phyloP scores from a whole-genome alignment of 1,140 invertebrate species.

The Achroia grisella region DNA sequence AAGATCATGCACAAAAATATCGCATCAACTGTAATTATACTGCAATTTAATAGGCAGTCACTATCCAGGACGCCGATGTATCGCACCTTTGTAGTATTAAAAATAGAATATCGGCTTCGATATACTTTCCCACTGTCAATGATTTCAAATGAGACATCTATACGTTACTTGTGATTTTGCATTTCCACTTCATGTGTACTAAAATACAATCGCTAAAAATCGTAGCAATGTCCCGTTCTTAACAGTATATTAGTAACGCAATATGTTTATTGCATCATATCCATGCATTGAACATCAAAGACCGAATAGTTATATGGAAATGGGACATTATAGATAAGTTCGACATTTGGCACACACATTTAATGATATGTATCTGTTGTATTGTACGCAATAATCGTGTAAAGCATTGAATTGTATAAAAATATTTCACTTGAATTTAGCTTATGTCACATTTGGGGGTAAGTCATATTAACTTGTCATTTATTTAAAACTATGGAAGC shows the following conservation, averaged over 20 bases:
- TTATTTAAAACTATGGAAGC: conserved; percentile 23
- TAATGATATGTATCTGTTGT: conserved; percentile 28
- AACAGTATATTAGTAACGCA: conserved; percentile 8
- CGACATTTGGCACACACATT: conserved; percentile 39
- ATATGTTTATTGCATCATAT: conserved; percentile 11
- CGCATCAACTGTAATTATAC: conserved; percentile 24
- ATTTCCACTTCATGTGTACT: conserved; percentile 3
- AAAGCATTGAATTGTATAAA: conserved; percentile 8
- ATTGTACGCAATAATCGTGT: conserved; percentile 1
- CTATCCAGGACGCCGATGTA: neutral
- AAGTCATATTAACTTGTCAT: conserved; percentile 1
- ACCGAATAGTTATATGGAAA: conserved; percentile 21
- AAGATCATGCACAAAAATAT: conserved; percentile 48
- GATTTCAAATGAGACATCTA: too few species aligned
- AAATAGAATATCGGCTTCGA: conserved; percentile 1
- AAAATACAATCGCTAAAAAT: conserved; percentile 8
- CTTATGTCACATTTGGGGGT: conserved; percentile 2
- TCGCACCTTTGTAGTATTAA: neutral
- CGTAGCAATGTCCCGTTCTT: conserved; percentile 4
- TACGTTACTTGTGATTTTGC: too few species aligned
- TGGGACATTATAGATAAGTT: conserved; percentile 29
- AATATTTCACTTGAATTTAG: conserved; percentile 6
- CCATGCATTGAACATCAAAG: conserved; percentile 4
- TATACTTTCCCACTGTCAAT: neutral
- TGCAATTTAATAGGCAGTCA: conserved; percentile 14